These are phyloP conservation scores for Lepidurus arcticus DNA, from an alignment of 1,140 invertebrate genomes.

Conservation along the genomic window DNA sequence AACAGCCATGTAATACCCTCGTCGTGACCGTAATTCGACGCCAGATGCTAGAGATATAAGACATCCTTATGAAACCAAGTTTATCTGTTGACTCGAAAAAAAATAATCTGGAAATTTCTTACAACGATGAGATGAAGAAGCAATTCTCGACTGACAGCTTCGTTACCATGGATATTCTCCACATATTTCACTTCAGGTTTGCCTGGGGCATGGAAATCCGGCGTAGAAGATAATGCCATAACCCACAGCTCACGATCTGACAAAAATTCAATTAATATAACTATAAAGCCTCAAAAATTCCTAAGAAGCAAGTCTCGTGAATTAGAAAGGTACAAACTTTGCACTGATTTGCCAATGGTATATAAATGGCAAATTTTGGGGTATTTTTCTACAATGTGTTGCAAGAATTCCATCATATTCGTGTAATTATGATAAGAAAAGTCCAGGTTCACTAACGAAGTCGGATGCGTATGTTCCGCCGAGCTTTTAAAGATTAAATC, in stretches of 20 bases:
- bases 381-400: conserved; percentile 43
- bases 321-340: conserved; percentile 40
- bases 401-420: conserved; percentile 47
- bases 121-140: conserved; percentile 49
- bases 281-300: not conserved
- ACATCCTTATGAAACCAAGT: not conserved
- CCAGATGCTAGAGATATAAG: conserved; percentile 42
- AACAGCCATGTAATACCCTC: conserved; percentile 42
- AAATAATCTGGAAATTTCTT: conserved; percentile 35
- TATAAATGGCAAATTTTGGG: conserved; percentile 47
- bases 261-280: conserved; percentile 29
- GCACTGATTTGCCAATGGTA: conserved; percentile 49
- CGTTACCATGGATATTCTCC: conserved; percentile 62
- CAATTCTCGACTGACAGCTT: conserved; percentile 53
- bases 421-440: conserved; percentile 51
- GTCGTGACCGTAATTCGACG: conserved; percentile 41
- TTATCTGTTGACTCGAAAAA: not conserved
- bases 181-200: conserved; percentile 55
- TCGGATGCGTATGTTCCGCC: not conserved
- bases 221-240: conserved; percentile 83
- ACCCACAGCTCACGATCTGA: conserved; percentile 86
- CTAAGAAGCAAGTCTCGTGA: not conserved
- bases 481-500: not conserved
- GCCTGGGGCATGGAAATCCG: conserved; percentile 72
- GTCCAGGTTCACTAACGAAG: conserved; percentile 35